Evolutionary conservation across 2,888 invertebrate species (phyloP), one percentile per base, ranked within the genome.

Genomic region (Drosophila suboccidentalis): DNA sequence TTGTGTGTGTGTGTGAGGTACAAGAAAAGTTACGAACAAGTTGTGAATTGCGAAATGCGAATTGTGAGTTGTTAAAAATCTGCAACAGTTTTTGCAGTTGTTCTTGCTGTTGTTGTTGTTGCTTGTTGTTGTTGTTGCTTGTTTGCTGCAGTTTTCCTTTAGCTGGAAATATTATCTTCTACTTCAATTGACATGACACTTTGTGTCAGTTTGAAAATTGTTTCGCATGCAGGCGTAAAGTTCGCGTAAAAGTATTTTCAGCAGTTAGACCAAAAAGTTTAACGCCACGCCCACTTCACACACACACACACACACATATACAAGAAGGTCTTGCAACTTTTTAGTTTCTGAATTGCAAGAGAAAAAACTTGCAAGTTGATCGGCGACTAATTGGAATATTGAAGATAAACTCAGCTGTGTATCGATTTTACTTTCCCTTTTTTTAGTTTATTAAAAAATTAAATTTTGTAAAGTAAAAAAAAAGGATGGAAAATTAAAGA

Each of bases 131-230:
- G 47, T 29, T 55, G 58, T 39, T 71, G 59, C 49, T 63, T 63
- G 62, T 59, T 49, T 51, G 60, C 26, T 50, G 63, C 41, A 39
- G 47, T 53, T 55, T 22, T 71, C 76, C 70, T 55, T 67, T 65
- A 68, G 82, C 75, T 87, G 63, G 74, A 87, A 78, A 79, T 78
- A 78, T 79, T 78, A 78, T 75, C 82, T 84, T 76, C 87, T 77
- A 85, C 82, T 82, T 83, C 88, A 86, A 86, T 82, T 82, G 88
- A 84, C 88, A 83, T 84, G 84, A 84, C 84, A 84, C 88, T 84
- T 84, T 84, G 88, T 88, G 84, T 80, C 86, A 80, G 75, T 84
- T 79, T 70, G 80, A 58, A 82, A 86, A 74, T 77, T 76, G 86
- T 82, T 83, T 80, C 83, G 86, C 67, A 63, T 73, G 66, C 71